Evolutionary conservation across 2,888 invertebrate species (phyloP), one percentile per base, ranked within the genome.

Genomic region (Bugula neritina): DNA sequence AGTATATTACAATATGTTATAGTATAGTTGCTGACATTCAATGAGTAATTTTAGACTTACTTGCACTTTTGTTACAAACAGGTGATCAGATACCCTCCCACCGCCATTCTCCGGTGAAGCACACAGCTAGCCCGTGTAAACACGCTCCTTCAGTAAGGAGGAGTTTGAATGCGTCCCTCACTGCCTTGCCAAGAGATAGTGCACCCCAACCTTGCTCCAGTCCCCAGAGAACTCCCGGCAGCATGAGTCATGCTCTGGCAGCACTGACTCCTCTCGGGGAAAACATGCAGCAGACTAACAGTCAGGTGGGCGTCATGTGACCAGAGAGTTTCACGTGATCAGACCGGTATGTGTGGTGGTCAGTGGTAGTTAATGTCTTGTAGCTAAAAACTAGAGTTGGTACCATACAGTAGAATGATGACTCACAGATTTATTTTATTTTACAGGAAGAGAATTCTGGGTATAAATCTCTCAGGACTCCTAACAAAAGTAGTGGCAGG

Each of bases 151-250:
- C 43, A 63, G 31, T 13, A 13, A 25, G 34, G n/a, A 63, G 63
- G 34, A 63, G 63, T 34, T 31, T 63, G 3, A n/a, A 63, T n/a
- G 31, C 63, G 63, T 63, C 63, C 31, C 63, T 63, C 31, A 63
- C 25, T 63, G 63, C 63, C 21, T 2, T 63, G 63, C 63, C 63
- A 2, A 63, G 63, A 27, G 31, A 63, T 10, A 63, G 5, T 13
- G 63, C 63, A 25, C 63, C 63, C 5, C 21, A 27, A n/a, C 63
- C 25, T 31, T 63, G 21, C 2, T 27, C 63, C n/a, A 63, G 63
- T 34, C 63, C 63, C 2, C 13, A 63, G 31, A 25, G 27, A 31
- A 3, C 5, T 31, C 63, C 27, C 13, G 31, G 21, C 10, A 31
- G 5, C 17, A 43, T 43, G 43, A 43, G 43, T 17, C 5, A 5